Evolutionary conservation across 2,888 invertebrate species (phyloP), one percentile per base, ranked within the genome.

Genomic region (Minunthozetes semirufus): DNA sequence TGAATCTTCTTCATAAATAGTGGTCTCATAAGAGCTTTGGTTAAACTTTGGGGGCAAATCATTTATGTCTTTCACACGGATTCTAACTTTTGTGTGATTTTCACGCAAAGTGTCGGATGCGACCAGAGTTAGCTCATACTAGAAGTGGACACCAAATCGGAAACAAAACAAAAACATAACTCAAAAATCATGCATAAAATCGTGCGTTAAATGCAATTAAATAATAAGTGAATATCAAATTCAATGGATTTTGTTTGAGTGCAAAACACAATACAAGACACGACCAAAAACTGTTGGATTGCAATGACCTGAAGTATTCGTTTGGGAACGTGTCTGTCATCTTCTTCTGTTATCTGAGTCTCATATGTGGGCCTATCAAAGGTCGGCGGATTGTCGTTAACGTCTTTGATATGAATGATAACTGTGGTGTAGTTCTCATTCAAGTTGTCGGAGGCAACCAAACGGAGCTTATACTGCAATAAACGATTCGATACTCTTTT

Each of bases 391-490:
- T 97, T 97, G 87, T 98, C 97, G 85, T 97, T 97, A 80, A 96
- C 94, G 84, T 98, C 96, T 85, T 94, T 95, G 81, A 96, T 93
- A 85, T 94, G 93, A 82, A 96, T 95, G 82, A 95, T 94, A 79
- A 96, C 95, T 56, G 93, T 94, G 61, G 95, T 95, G 86, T 92
- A 93, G 88, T 95, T 95, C 85, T 96, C 95, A 86, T 94, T 94
- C 83, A 94, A 87, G 87, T 96, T 96, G 86, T 94, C 93, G 78
- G 96, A 94, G 74, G 94, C 94, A 76, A 95, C 94, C 85, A 94
- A 86, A 83, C 93, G 90, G 83, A 94, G 88, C 86, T 95, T 94
- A 85, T 94, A 94, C 92, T 94, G 86, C 73, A 73, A 63, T 63
- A 56, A 11, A 50, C 17, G n/a, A 15, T 22, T 19, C 25, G 9